Percentiles rank a stretch among this genome's conserved stretches.
Evolutionary conservation across 2,113 vertebrate species (phyloP).

Genomic region (Artemisiospiza belli): DNA sequence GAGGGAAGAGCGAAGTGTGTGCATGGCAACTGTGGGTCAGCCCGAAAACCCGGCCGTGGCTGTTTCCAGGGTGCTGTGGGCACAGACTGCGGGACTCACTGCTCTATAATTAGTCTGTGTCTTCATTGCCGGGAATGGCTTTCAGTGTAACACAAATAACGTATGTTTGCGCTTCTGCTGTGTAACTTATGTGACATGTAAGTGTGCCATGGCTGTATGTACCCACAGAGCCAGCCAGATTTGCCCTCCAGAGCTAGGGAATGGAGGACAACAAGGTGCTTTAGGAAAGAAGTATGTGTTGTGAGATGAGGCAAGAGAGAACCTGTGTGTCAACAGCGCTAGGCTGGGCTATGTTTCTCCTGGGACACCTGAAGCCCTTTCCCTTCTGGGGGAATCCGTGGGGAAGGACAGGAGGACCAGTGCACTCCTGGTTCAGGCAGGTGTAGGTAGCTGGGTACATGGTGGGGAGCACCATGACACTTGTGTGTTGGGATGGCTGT

Average conservation of each 20-base stretch:
- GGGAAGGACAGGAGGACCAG: too few relatives aligned
- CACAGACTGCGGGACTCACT: neutral
- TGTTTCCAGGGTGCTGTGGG: neutral
- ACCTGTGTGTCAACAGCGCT: neutral
- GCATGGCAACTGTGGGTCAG: neutral
- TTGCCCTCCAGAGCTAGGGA: neutral
- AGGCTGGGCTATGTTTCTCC: neutral
- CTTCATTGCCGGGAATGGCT: neutral
- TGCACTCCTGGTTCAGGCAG: neutral
- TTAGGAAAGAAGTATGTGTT: rapidly evolving
- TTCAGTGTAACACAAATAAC: neutral
- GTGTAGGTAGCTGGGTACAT: too few relatives aligned
- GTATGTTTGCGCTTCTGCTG: rapidly evolving
- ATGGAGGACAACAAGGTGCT: neutral
- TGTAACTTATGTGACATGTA: neutral
- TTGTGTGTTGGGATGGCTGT: neutral
- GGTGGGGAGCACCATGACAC: rapidly evolving
- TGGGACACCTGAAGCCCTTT: neutral
- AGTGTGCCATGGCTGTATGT: rapidly evolving
- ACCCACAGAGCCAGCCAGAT: neutral
- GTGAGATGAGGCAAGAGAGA: neutral
- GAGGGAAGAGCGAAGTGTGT: neutral
- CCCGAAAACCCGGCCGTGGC: neutral
- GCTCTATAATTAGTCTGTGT: slow-evolving; percentile 32
- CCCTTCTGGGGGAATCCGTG: rapidly evolving